Base-by-base conservation (phyloP, 1,140 invertebrate genomes). In the Condylostylus longicornis region DNA sequence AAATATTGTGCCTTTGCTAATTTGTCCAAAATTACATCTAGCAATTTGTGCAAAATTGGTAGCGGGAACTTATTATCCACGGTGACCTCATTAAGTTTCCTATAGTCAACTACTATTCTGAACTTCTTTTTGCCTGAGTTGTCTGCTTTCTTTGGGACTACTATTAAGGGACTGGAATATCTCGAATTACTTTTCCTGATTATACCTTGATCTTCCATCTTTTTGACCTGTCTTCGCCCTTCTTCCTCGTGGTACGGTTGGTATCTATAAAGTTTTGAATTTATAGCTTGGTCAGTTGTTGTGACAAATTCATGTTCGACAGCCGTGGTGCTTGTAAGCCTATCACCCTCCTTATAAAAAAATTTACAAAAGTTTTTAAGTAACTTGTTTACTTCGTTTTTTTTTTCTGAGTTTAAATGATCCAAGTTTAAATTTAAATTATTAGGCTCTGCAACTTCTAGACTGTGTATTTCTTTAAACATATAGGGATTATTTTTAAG, bases 61-160 rank as follows among this genome's bases (percentile, higher is more conserved):
- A 72, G 42, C 5, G 68, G 69, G 48, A 51, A 69, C 17, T 36
- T 35, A 41, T 69, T 64, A 21, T 45, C 38, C 13, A 53, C 36
- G 12, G 52, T 55, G 37, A 45, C 40, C 25, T 48, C 41, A 41
- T 58, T 56, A 18, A 54, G 17, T 39, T 45, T 49, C 19, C 49
- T 32, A 38, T 46, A 58, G 38, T 57, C 54, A 14, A 57, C 38
- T 2, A 50, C 48, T 15, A 54, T 33, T 13, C 54, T 25, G 39
- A 38, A 49, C 44, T 57, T 55, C 25, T 37, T 37, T 42, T 54
- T 45, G 17, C 45, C 46, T n/a, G 42, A 45, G n/a, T 45, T 31
- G 34, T 53, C 50, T 21, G 12, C 14, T 15, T 41, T 38, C 17
- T 41, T 41, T 18, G 33, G 19, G 8, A 41, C 33, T 15, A 41